Evolutionary conservation across 2,888 invertebrate species (phyloP).

Genomic region (Andrena minutula): DNA sequence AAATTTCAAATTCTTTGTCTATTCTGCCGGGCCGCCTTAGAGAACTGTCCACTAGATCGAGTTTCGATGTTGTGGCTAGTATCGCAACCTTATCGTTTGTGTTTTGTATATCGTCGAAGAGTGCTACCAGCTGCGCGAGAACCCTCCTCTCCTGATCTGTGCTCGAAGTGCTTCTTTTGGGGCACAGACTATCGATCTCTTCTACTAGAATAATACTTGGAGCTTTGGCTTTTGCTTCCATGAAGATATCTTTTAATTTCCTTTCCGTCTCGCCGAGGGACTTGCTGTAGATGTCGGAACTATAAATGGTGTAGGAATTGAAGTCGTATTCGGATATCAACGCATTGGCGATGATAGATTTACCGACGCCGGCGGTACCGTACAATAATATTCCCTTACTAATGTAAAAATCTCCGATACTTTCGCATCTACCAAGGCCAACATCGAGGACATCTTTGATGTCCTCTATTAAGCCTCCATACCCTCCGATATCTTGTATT

Average conservation of each 20-base stretch:
- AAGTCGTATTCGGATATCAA: slow-evolving; percentile 87
- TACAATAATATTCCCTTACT: slow-evolving; percentile 91
- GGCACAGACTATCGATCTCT: slow-evolving; percentile 93
- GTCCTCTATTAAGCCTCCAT: slow-evolving; percentile 88
- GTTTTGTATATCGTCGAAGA: slow-evolving; percentile 88
- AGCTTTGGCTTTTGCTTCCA: slow-evolving; percentile 88
- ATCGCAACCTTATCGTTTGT: slow-evolving; percentile 88
- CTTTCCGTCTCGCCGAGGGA: slow-evolving; percentile 92
- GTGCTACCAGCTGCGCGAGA: slow-evolving; percentile 88
- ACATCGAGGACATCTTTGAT: slow-evolving; percentile 88
- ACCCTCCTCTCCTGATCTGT: slow-evolving; percentile 91
- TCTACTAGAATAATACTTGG: slow-evolving; percentile 94
- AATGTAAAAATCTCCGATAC: slow-evolving; percentile 86
- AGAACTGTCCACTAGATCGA: slow-evolving; percentile 91
- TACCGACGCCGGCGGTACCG: slow-evolving; percentile 95
- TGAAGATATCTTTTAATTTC: slow-evolving; percentile 89
- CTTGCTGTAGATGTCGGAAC: slow-evolving; percentile 91
- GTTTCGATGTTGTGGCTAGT: slow-evolving; percentile 92
- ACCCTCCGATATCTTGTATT: slow-evolving; percentile 89
- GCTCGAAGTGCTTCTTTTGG: slow-evolving; percentile 86
- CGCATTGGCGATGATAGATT: slow-evolving; percentile 91
- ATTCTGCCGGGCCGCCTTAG: slow-evolving; percentile 92
- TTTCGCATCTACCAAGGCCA: slow-evolving; percentile 86
- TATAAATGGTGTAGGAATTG: slow-evolving; percentile 87
- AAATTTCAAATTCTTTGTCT: slow-evolving; percentile 93